Evolutionary conservation across 1,140 invertebrate species (phyloP), one percentile per base, ranked within the genome.

Genomic region (Melipona quadrifasciata): DNA sequence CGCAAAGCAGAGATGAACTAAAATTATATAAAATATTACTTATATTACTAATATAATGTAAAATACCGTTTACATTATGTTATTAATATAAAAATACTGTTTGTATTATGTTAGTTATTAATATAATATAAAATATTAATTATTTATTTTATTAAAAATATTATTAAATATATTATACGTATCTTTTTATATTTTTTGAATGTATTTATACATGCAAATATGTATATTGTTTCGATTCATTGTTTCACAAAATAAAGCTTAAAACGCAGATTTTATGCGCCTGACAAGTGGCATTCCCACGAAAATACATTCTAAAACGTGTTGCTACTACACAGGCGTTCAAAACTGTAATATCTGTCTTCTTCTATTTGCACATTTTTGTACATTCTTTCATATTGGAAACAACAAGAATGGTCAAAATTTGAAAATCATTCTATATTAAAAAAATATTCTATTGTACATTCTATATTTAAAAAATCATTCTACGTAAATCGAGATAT

Each of bases 261-360:
- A n/a, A 61, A 61, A 61, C n/a, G 58, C 14, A 61, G 10, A 61
- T 61, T 61, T n/a, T n/a, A n/a, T n/a, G 11, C 58, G 58, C 58
- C 11, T 14, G 24, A 1, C 24, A 1, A 12, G 24, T 12, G 24
- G 11, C 11, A 14, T 12, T n/a, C 3, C 3, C 0, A 11, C 11
- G 24, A 61, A n/a, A 61, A 12, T 61, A 10, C 58, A 14, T n/a
- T n/a, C 3, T 24, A 11, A 24, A 24, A n/a, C 3, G 11, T 21
- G 24, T 5, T 61, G 58, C 24, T 24, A 61, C 11, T n/a, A 1
- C 1, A 24, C 24, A 61, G 24, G 24, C 58, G 58, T 12, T 2
- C n/a, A 1, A 61, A 61, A 61, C n/a, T 61, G 24, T 24, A 12
- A 61, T n/a, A 10, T n/a, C 3, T 24, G 58, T 61, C 21, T 12